Base-by-base conservation (phyloP, 2,797 vertebrate genomes). In the Gila robusta region DNA sequence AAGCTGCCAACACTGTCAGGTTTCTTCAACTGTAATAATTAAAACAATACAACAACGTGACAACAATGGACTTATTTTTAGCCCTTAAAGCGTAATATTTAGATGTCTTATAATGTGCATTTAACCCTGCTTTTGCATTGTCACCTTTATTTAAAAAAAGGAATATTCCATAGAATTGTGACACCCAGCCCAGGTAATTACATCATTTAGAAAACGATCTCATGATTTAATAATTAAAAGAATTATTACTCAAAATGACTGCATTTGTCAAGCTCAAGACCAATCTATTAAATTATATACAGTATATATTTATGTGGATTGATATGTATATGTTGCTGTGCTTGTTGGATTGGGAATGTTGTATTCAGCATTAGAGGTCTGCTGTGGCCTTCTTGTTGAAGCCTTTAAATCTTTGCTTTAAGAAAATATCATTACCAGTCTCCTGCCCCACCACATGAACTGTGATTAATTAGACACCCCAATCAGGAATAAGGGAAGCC, bases 401-500 rank as follows among this genome's bases (percentile, higher is more conserved):
- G 26, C 21, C 72, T 87, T 59, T 81, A 83, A 81, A 79, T 81
- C 79, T 85, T 47, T 79, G 67, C 74, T 62, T 86, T 73, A 74
- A 54, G 56, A 26, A 76, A 86, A 74, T 79, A 56, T 78, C 39
- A 78, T 76, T 80, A 44, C 5, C 76, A 54, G 14, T 73, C 73
- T 71, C 59, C 54, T 77, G 72, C 77, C 66, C 73, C 66, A 41
- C n/a, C 62, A 21, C 77, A 72, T 86, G 77, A 87, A 32, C 66
- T 83, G 73, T 80, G 62, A 72, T 79, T 90, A 80, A 83, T 81
- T 83, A 19, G 12, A 74, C 21, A 47, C 41, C 78, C 76, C 69
- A 84, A 86, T 90, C 77, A 85, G 79, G 67, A 80, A 70, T 78
- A 77, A 67, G 81, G 64, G 80, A 85, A 89, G 72, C 71, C 67